These are phyloP conservation scores for Drosophila kambysellisi DNA, from an alignment of 2,888 invertebrate genomes.

Conservation along the genomic window DNA sequence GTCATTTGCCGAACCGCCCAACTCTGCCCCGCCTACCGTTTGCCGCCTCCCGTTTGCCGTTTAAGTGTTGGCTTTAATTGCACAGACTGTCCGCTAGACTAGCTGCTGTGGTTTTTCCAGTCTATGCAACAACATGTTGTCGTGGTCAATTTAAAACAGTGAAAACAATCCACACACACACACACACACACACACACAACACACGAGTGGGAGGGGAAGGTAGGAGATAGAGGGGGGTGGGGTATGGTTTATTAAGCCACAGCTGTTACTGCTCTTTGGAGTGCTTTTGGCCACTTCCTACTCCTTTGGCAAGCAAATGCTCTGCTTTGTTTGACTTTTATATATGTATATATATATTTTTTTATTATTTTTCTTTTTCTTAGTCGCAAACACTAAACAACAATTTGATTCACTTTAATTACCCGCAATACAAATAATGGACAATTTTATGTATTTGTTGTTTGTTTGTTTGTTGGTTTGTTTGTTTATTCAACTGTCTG, in stretches of 20 bases:
- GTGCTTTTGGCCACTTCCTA: constrained; percentile 7
- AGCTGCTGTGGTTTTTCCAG: constrained; percentile 69
- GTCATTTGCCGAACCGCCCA: constrained; percentile 19
- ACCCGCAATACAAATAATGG: constrained; percentile 7
- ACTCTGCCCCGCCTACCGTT: neutral
- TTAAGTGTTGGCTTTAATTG: constrained; percentile 66
- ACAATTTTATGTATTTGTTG: neutral
- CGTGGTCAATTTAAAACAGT: constrained; percentile 62
- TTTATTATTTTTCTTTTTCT: neutral
- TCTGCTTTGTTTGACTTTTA: neutral
- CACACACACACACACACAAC: constrained; percentile 19
- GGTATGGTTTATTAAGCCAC: neutral
- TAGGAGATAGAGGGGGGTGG: neutral
- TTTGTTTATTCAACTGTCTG: neutral
- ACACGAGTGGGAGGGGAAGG: no score
- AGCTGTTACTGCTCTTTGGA: neutral
- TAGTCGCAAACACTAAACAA: neutral
- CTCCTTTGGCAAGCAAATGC: neutral
- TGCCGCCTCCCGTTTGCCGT: constrained; percentile 10
- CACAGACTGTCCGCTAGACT: constrained; percentile 25
- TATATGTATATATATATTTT: neutral
- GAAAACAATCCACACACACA: constrained; percentile 55
- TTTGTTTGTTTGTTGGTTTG: no score
- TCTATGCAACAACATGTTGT: constrained; percentile 46
- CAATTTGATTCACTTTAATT: constrained; percentile 9